phyloP scores from a whole-genome alignment of 2,888 invertebrate species.

The Steinernema hermaphroditum region DNA sequence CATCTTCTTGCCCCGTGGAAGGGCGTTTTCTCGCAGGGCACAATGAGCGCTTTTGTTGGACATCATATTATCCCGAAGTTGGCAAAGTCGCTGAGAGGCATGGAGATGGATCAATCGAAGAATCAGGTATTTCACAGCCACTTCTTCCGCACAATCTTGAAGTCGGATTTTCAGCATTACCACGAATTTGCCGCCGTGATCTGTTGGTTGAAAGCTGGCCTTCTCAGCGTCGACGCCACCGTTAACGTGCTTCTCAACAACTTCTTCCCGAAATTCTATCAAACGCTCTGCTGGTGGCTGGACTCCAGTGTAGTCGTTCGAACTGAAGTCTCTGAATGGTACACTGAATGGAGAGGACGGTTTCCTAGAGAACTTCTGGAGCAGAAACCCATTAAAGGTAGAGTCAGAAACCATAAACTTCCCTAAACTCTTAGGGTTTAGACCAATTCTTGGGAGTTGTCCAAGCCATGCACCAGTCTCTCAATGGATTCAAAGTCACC shows the following conservation, averaged over 20 bases:
- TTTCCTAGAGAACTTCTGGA: slow-evolving; percentile 71
- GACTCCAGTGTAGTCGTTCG: slow-evolving; percentile 82
- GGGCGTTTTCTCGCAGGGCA: slow-evolving; percentile 76
- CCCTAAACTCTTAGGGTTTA: neutral
- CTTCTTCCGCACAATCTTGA: neutral
- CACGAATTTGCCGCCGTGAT: slow-evolving; percentile 71
- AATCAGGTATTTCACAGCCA: slow-evolving; percentile 40
- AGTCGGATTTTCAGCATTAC: slow-evolving; percentile 42
- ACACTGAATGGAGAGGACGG: slow-evolving; percentile 73
- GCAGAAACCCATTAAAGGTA: slow-evolving; percentile 36
- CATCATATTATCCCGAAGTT: slow-evolving; percentile 88
- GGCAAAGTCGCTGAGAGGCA: slow-evolving; percentile 69
- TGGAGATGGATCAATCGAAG: slow-evolving; percentile 51
- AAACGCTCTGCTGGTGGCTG: slow-evolving; percentile 77
- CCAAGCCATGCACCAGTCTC: slow-evolving; percentile 15
- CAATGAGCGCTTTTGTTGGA: slow-evolving; percentile 80
- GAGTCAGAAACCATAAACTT: no score
- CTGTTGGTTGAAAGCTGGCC: slow-evolving; percentile 79
- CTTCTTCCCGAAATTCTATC: slow-evolving; percentile 80
- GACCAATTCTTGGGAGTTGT: slow-evolving; percentile 18
- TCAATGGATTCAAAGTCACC: slow-evolving; percentile 2
- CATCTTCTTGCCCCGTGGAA: slow-evolving; percentile 89
- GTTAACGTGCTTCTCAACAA: slow-evolving; percentile 81
- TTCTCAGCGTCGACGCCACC: slow-evolving; percentile 79
- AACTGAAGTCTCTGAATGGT: slow-evolving; percentile 85